Base-by-base conservation (phyloP, 2,888 invertebrate species). In the Noctua fimbriata region DNA sequence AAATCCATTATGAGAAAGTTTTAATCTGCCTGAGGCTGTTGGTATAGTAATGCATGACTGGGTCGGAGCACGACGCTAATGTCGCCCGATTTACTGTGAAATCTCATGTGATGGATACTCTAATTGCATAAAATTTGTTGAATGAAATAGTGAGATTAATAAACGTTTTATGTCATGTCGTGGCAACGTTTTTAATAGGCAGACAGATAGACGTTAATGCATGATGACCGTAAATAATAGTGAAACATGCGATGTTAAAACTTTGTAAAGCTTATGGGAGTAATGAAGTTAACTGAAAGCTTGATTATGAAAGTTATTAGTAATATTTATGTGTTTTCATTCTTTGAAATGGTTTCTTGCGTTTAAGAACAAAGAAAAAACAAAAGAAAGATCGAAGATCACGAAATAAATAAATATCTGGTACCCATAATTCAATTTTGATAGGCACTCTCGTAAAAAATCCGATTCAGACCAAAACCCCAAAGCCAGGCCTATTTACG, bases 1-100 rank as follows among this genome's bases (percentile, higher is more conserved):
- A 90, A 91, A 92, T 89, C 89, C 89, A 91, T 88, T 91, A 91
- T 87, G 88, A 90, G 85, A 88, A 92, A 91, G 91, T 92, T 92
- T 92, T 90, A 90, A 91, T 92, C 89, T 88, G 88, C 79, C 83
- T 84, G 77, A 87, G 82, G 77, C 80, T 82, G 44, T 67, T 67
- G 78, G 83, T 81, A n/a, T 44, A 44, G 85, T 84, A 85, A 79
- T 36, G 24, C 73, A 63, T 90, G 87, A 83, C 87, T 89, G 89
- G 88, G 87, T 89, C 76, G 85, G 83, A 82, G 84, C 81, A 78
- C 81, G 86, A 84, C 85, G 87, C 88, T 89, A 91, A 89, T 89
- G 89, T 90, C 89, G 87, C 87, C 83, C 86, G 78, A 89, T 90
- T 89, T 90, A 89, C 87, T 87, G 85, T 87, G 81, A 88, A 88